Evolutionary conservation across 2,797 vertebrate genomes (phyloP), one percentile per base, ranked within the genome.

Genomic region (Malurus leucopterus): DNA sequence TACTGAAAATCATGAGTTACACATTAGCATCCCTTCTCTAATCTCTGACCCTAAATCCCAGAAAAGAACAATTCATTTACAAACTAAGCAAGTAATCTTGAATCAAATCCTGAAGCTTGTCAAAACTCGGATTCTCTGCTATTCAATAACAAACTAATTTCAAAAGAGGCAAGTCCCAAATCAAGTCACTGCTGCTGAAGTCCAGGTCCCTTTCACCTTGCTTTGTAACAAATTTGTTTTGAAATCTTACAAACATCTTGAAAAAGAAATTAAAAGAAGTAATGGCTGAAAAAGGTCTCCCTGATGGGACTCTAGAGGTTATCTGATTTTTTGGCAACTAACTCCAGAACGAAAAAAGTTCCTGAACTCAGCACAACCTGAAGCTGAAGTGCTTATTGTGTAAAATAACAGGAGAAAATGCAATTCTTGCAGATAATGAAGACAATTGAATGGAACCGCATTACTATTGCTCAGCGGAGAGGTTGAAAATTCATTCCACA

Each of bases 31-130:
- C 30, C 13, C 67, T 86, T 44, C 73, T 89, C 43, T 90, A 78
- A 90, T 75, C 84, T 80, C 65, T 76, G 53, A 50, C 32, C 21
- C 23, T 71, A 92, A 86, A 92, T 86, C 71, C 68, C 68, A 77
- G 64, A 80, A 88, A 81, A 91, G 71, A 89, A 91, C 50, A 78
- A 87, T 51, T 82, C 18, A 81, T 88, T 79, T 90, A 86, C 46
- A 92, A 79, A 40, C 32, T 86, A 73, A 89, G 57, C 64, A 88
- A 90, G 43, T 68, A 74, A 94, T 71, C 50, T 84, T 38, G 43
- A 90, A 54, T 64, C 80, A 88, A 93, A 91, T 90, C 53, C 78
- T 76, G 21, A 92, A 76, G 71, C 61, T 47, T 68, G 54, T 68
- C 71, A 79, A 81, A 93, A 93, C 63, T 13, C 77, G 23, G 19